A percentile compares a stretch with the other conserved stretches of the same genome.
These are phyloP conservation scores for Chironomus riparius DNA, from an alignment of 2,888 invertebrate genomes.

Conservation along the genomic window DNA sequence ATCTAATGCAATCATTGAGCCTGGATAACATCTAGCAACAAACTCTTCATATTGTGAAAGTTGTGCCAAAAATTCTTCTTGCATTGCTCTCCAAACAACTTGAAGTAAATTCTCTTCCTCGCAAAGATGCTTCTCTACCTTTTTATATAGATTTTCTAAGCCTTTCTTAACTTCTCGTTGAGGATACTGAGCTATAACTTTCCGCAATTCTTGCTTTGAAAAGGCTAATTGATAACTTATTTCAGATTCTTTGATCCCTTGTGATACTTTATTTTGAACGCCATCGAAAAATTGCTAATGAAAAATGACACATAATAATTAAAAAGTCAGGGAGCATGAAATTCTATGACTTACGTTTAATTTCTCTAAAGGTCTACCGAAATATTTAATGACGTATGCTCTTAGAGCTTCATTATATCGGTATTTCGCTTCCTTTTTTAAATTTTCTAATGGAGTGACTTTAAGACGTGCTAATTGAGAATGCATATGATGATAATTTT, in stretches of 20 bases:
- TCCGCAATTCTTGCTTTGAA: constrained; percentile 91
- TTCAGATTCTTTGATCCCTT: constrained; percentile 93
- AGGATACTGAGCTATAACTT: constrained; percentile 91
- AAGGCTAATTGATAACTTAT: constrained; percentile 96
- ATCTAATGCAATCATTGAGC: constrained; percentile 85
- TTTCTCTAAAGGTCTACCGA: constrained; percentile 87
- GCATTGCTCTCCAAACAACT: constrained; percentile 99
- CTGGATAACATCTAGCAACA: constrained; percentile 92
- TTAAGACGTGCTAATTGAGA: constrained; percentile 80
- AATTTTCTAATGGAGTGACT: constrained; percentile 75
- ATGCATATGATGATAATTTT: constrained; percentile 93
- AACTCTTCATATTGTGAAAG: constrained; percentile 87
- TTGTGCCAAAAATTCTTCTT: constrained; percentile 96
- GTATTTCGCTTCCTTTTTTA: constrained; percentile 82
- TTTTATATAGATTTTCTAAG: constrained; percentile 83
- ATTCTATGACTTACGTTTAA: constrained; percentile 57
- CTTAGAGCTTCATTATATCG: constrained; percentile 83
- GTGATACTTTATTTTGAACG: constrained; percentile 83
- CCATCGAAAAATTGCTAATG: constrained; percentile 91
- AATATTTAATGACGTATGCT: constrained; percentile 87
- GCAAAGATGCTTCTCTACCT: constrained; percentile 94
- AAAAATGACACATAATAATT: constrained; percentile 27
- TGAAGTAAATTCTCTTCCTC: constrained; percentile 85
- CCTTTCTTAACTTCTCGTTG: constrained; percentile 87
- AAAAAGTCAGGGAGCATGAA: not conserved